phyloP scores from a whole-genome alignment of 2,797 vertebrate species.

The Adrianichthys oophorus region DNA sequence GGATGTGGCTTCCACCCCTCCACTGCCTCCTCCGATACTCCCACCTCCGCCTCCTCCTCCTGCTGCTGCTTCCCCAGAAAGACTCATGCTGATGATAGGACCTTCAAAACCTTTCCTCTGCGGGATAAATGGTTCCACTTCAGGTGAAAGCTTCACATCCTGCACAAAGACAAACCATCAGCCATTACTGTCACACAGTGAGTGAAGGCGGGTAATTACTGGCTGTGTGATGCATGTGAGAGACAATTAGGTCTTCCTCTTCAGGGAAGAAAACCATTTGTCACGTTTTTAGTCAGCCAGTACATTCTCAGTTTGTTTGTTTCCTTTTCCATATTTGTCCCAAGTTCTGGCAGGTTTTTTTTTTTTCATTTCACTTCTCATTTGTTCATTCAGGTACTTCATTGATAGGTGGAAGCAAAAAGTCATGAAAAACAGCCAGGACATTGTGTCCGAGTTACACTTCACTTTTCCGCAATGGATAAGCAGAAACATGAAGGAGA shows the following conservation, averaged over 20 bases:
- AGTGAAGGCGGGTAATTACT: conserved; percentile 3
- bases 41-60: conserved; percentile 58
- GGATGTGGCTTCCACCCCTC: conserved; percentile 87
- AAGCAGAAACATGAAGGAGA: too few species aligned
- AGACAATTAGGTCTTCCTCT: neutral
- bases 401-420: too few species aligned
- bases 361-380: too few species aligned
- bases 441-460: too few species aligned
- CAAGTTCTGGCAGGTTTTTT: too few species aligned
- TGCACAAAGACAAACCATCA: conserved; percentile 56
- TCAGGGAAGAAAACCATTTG: neutral
- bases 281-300: neutral
- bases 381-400: too few species aligned
- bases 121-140: conserved; percentile 98
- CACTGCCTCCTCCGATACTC: conserved; percentile 74
- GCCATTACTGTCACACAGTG: conserved; percentile 8
- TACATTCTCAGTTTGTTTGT: neutral
- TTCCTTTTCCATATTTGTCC: too few species aligned
- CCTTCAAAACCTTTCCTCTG: conserved; percentile 94
- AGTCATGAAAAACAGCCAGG: too few species aligned
- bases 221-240: conserved; percentile 6
- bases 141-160: conserved; percentile 98
- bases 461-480: too few species aligned
- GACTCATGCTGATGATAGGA: conserved; percentile 88
- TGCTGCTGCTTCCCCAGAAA: conserved; percentile 81